Evolutionary conservation across 2,888 invertebrate species (phyloP).

Genomic region (Melangyna quadrimaculata): DNA sequence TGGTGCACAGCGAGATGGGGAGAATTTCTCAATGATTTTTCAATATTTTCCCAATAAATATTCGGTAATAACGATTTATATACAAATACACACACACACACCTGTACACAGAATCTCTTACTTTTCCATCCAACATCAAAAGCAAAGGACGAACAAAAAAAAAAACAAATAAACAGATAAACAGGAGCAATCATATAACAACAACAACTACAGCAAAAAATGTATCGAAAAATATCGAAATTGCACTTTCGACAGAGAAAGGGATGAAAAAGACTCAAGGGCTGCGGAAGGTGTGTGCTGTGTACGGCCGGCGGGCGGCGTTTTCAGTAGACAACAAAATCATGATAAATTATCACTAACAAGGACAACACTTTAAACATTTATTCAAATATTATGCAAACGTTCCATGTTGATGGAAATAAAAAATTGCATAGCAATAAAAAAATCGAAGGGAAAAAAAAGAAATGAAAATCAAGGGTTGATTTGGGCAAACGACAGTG

Average conservation of each 20-base stretch:
- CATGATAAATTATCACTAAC: conserved; percentile 73
- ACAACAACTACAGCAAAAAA: neutral
- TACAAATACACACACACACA: conserved; percentile 22
- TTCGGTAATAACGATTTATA: conserved; percentile 73
- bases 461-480: conserved; percentile 32
- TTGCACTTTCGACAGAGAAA: conserved; percentile 52
- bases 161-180: conserved; percentile 2
- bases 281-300: neutral
- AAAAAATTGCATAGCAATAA: conserved; percentile 58
- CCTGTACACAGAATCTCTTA: neutral
- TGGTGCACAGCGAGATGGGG: neutral
- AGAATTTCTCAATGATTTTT: conserved; percentile 70
- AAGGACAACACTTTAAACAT: conserved; percentile 73
- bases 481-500: conserved; percentile 34
- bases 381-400: conserved; percentile 73
- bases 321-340: conserved; percentile 59
- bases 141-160: conserved; percentile 26
- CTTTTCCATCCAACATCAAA: conserved; percentile 1
- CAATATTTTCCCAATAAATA: conserved; percentile 73
- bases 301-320: neutral
- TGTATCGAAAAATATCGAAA: conserved; percentile 35
- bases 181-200: conserved; percentile 35
- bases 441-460: conserved; percentile 3
- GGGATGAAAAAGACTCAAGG: conserved; percentile 1
- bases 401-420: conserved; percentile 50